Conservation (phyloP, 2,797 vertebrate genomes). For the Sebastes jordani region DNA sequence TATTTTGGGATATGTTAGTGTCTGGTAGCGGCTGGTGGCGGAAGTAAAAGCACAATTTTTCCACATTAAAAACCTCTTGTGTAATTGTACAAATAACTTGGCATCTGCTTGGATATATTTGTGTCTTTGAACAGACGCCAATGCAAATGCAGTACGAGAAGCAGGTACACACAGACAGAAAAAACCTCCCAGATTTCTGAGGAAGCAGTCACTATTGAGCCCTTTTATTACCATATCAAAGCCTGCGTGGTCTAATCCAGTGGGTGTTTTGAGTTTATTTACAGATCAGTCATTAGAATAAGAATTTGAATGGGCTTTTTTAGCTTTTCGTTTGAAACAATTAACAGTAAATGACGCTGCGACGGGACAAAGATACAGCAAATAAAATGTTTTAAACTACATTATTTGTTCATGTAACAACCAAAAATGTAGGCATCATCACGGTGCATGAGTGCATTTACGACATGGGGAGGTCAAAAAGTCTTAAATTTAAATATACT, state of each 20-base stretch:
- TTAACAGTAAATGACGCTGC: background rate
- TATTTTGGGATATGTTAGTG: constrained; percentile 7
- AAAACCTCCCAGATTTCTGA: background rate
- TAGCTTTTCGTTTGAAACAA: background rate
- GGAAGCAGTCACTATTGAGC: background rate
- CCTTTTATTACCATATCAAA: background rate
- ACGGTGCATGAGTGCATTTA: background rate
- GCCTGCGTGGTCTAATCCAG: background rate
- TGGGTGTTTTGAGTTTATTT: constrained; percentile 8
- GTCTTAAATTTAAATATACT: background rate
- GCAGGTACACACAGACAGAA: background rate
- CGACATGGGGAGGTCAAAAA: background rate
- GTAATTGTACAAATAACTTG: background rate
- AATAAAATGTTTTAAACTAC: background rate
- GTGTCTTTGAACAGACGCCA: constrained; percentile 1
- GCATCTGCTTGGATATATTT: background rate
- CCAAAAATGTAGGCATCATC: background rate
- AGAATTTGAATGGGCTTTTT: constrained; percentile 2
- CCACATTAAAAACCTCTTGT: background rate
- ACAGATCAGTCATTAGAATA: background rate
- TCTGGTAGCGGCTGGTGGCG: background rate
- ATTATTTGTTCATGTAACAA: background rate
- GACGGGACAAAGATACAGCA: background rate
- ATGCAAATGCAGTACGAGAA: background rate
- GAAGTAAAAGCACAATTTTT: background rate